Conservation (phyloP, 2,797 vertebrate genomes). For the Echiichthys vipera region DNA sequence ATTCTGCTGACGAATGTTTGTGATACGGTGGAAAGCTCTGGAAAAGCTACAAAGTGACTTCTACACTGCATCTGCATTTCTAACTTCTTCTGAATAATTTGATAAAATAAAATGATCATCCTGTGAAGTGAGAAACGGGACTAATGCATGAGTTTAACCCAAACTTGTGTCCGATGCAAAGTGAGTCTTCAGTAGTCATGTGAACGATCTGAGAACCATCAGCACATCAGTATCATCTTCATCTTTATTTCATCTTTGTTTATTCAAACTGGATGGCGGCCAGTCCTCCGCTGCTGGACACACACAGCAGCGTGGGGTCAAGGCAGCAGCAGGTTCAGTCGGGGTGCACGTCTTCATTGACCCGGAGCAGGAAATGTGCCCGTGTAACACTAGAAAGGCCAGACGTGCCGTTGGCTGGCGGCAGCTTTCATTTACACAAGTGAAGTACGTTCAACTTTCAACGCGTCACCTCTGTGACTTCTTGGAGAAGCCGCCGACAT, state of each 20-base stretch:
- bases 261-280: constrained; percentile 61
- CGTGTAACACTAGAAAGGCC: constrained; percentile 38
- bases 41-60: no score
- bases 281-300: constrained; percentile 50
- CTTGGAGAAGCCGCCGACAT: constrained; percentile 5
- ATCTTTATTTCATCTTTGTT: not conserved
- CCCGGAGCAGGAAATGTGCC: constrained; percentile 15
- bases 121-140: not conserved
- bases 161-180: not conserved
- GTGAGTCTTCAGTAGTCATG: constrained; percentile 14
- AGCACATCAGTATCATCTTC: not conserved
- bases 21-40: no score
- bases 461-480: constrained; percentile 13
- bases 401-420: constrained; percentile 21
- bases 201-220: no score
- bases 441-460: constrained; percentile 19
- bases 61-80: no score
- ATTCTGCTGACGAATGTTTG: no score
- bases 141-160: not conserved
- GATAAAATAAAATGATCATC: no score
- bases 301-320: constrained; percentile 43
- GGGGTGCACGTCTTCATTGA: constrained; percentile 36
- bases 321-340: constrained; percentile 33
- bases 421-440: constrained; percentile 31
- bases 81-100: not conserved